A percentile compares a stretch with the other conserved stretches of the same genome.
These are phyloP conservation scores for Anser brachyrhynchus DNA, from an alignment of 2,113 vertebrate genomes.

Conservation along the genomic window DNA sequence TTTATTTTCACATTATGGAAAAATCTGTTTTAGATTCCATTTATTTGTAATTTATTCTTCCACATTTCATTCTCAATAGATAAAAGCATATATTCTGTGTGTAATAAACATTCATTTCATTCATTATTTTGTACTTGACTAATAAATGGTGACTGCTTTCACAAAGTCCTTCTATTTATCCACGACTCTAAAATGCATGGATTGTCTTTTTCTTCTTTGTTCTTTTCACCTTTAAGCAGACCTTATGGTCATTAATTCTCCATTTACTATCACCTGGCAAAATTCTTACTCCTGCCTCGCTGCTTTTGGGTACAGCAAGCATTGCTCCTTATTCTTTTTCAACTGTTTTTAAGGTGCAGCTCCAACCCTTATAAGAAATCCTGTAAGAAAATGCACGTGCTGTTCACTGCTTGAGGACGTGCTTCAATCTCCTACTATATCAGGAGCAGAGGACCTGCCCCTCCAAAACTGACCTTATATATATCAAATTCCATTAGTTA, in stretches of 20 bases:
- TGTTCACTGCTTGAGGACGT: neutral
- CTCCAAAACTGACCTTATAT: neutral
- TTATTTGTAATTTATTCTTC: conserved; percentile 28
- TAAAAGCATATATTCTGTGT: neutral
- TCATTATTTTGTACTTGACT: neutral
- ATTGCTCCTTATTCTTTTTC: neutral
- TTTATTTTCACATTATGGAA: conserved; percentile 34
- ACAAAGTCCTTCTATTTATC: neutral
- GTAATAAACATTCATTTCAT: neutral
- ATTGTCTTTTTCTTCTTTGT: neutral
- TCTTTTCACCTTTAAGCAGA: neutral
- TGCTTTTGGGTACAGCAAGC: neutral
- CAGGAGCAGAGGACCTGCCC: neutral
- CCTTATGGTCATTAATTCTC: neutral
- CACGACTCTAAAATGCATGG: neutral
- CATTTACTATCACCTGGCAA: neutral
- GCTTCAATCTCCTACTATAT: neutral
- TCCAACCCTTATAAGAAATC: neutral
- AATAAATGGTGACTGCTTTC: neutral
- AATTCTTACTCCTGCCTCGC: neutral
- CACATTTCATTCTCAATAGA: neutral
- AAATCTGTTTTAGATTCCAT: neutral
- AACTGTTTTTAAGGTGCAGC: neutral
- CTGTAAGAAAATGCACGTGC: neutral
- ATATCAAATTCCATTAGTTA: neutral